phyloP scores from a whole-genome alignment of 1,140 invertebrate genomes.

The Bactericera cockerelli region DNA sequence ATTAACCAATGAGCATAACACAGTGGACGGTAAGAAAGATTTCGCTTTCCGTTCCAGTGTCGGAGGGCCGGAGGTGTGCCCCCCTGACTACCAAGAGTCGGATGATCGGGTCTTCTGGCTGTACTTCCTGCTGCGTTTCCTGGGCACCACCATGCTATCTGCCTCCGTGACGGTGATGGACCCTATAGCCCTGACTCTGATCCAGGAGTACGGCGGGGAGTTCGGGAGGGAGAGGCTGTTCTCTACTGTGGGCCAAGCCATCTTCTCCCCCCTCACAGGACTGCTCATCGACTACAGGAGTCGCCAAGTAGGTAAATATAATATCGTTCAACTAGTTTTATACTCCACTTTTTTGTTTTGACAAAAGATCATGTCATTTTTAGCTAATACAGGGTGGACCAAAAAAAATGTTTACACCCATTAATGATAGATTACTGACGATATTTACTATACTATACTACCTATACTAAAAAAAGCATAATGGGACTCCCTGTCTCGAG shows the following conservation, averaged over 20 bases:
- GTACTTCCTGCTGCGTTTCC: conserved; percentile 55
- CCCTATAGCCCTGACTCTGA: conserved; percentile 62
- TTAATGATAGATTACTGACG: no score
- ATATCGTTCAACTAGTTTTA: background rate
- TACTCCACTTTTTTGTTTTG: no score
- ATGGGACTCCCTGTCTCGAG: no score
- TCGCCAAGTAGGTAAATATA: conserved; percentile 30
- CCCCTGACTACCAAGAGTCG: conserved; percentile 52
- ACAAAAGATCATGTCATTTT: no score
- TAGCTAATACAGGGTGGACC: no score
- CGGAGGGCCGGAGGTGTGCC: conserved; percentile 53
- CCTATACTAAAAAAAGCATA: no score
- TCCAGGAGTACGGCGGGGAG: conserved; percentile 59
- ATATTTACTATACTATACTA: no score
- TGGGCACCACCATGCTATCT: conserved; percentile 55
- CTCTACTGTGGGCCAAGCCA: conserved; percentile 59
- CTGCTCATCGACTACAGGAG: conserved; percentile 52
- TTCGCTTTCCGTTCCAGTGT: conserved; percentile 26
- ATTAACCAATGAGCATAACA: no score
- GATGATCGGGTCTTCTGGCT: conserved; percentile 60
- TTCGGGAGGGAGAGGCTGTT: conserved; percentile 64
- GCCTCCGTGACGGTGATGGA: conserved; percentile 66
- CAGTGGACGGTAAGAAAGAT: no score
- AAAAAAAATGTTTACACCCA: no score
- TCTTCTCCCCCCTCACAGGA: conserved; percentile 64